A percentile compares a stretch with the other conserved stretches of the same genome.
These are phyloP conservation scores for Vombatus ursinus DNA, from an alignment of 2,113 vertebrate species.

Conservation along the genomic window DNA sequence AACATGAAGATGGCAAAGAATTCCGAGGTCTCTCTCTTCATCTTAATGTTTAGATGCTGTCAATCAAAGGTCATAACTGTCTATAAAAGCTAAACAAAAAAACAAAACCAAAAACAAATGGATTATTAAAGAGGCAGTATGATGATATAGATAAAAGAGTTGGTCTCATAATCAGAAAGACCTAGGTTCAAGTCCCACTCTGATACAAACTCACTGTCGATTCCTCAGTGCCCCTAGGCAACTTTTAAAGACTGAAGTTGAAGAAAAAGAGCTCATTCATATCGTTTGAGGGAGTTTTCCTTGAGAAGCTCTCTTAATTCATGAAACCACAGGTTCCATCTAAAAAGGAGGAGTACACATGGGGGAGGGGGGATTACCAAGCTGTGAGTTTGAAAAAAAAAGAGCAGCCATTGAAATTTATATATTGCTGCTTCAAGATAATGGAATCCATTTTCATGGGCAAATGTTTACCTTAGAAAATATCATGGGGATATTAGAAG, in stretches of 20 bases:
- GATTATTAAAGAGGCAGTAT: not conserved
- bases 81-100: not conserved
- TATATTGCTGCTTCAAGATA: not conserved
- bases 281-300: not conserved
- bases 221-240: not conserved
- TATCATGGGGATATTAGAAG: not conserved
- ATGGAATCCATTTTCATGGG: not conserved
- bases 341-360: not conserved
- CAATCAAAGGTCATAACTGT: not conserved
- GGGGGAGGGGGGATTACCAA: not conserved
- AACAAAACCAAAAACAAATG: not conserved
- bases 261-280: not conserved
- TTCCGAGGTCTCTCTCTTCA: not conserved
- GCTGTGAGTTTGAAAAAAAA: not conserved
- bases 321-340: not conserved
- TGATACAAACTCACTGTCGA: not conserved
- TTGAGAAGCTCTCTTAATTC: not conserved
- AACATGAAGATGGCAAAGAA: constrained; percentile 4
- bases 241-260: not conserved
- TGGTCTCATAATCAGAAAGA: not conserved
- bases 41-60: not conserved
- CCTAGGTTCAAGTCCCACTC: not conserved
- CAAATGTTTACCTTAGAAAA: constrained; percentile 6
- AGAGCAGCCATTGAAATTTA: not conserved
- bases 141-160: not conserved